Percentiles rank a stretch among this genome's conserved stretches.
Conservation (phyloP, 2,113 vertebrate species). For the Bagarius yarrelli region DNA sequence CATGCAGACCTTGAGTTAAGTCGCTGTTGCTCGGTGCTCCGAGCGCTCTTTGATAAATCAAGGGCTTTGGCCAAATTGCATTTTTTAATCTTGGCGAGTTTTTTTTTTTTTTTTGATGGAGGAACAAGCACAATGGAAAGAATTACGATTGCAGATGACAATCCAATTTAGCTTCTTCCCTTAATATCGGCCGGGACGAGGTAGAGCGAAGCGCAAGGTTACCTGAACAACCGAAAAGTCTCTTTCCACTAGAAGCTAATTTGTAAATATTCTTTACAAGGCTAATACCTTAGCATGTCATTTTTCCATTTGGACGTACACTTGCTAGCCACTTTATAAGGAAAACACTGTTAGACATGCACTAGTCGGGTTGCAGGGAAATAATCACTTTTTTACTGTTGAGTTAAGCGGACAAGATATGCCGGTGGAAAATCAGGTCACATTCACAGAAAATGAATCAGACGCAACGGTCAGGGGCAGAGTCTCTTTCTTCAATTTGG, state of each 20-base stretch:
- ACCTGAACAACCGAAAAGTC: constrained; percentile 1
- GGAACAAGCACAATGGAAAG: constrained; percentile 43
- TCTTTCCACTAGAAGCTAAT: neutral
- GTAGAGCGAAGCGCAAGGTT: constrained; percentile 48
- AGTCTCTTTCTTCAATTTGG: too few relatives aligned
- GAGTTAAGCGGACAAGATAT: too few relatives aligned
- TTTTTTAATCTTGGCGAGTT: constrained; percentile 46
- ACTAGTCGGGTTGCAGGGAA: neutral
- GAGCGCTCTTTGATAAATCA: constrained; percentile 59
- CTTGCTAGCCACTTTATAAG: neutral
- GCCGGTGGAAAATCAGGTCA: too few relatives aligned
- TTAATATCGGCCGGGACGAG: constrained; percentile 34
- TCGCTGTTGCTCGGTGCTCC: constrained; percentile 47
- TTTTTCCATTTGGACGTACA: neutral
- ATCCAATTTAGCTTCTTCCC: constrained; percentile 50
- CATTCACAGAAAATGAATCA: too few relatives aligned
- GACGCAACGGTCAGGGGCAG: too few relatives aligned
- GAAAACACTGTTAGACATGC: neutral
- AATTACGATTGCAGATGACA: constrained; percentile 53
- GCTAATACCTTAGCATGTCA: neutral
- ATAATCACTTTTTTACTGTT: too few relatives aligned
- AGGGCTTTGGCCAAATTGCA: constrained; percentile 59
- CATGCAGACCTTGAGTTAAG: constrained; percentile 54
- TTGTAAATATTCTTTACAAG: neutral
- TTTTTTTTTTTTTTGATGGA: constrained; percentile 45